Percentiles rank a stretch among this genome's conserved stretches.
Conservation (phyloP, 2,113 vertebrate species). For the Pygoscelis adeliae region DNA sequence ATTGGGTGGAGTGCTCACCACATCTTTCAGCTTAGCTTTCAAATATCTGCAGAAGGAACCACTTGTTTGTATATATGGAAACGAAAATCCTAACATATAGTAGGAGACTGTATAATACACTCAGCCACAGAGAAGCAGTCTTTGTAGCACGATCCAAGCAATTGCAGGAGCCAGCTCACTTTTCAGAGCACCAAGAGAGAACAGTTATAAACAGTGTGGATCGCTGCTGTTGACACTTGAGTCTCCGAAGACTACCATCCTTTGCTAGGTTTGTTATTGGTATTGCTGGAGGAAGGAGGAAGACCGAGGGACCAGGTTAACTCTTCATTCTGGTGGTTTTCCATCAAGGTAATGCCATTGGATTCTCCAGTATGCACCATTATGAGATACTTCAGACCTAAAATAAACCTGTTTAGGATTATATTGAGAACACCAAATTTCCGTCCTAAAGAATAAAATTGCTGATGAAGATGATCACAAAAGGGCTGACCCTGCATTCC, state of each 20-base stretch:
- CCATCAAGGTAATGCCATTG: background rate
- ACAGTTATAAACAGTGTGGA: background rate
- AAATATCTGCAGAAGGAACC: slow-evolving; percentile 34
- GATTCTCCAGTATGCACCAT: background rate
- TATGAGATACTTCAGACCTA: background rate
- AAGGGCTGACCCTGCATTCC: background rate
- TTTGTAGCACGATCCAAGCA: background rate
- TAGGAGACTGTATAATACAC: background rate
- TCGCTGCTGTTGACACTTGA: background rate
- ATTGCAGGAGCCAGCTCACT: background rate
- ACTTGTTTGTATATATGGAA: background rate
- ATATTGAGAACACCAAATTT: background rate
- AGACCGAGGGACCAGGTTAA: background rate
- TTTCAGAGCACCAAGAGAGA: background rate
- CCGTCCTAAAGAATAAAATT: background rate
- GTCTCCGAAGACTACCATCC: background rate
- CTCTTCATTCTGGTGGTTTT: background rate
- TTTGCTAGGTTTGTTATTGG: background rate
- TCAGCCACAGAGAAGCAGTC: background rate
- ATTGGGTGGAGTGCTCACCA: background rate
- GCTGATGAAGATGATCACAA: background rate
- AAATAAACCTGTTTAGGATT: background rate
- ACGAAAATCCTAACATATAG: background rate
- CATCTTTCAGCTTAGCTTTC: slow-evolving; percentile 26
- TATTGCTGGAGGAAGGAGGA: background rate